Evolutionary conservation across 2,888 invertebrate genomes (phyloP).

Genomic region (Altica lythri): DNA sequence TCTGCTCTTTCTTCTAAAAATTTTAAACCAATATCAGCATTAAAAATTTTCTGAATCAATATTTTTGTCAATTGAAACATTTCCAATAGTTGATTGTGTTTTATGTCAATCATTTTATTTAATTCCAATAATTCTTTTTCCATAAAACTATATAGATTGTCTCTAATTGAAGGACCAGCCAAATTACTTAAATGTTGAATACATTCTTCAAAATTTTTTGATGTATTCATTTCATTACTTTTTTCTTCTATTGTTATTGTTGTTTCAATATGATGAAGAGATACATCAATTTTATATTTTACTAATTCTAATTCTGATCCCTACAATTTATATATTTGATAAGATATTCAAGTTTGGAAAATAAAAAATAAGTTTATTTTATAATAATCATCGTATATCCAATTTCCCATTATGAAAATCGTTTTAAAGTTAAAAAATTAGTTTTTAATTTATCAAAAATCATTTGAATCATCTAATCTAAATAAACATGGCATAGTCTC

Average conservation of each 20-base stretch:
- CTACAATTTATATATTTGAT: too few species aligned
- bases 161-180: slow-evolving; percentile 4
- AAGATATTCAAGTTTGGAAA: too few species aligned
- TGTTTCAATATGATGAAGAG: slow-evolving; percentile 7
- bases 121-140: slow-evolving; percentile 31
- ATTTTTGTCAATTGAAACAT: slow-evolving; percentile 40
- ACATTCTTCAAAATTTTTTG: neutral
- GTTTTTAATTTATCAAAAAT: too few species aligned
- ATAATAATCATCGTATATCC: too few species aligned
- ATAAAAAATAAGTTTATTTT: too few species aligned
- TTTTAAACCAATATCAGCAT: slow-evolving; percentile 34
- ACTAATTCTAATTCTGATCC: slow-evolving; percentile 18
- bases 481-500: too few species aligned
- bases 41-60: slow-evolving; percentile 36
- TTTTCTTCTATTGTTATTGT: slow-evolving; percentile 4
- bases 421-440: too few species aligned
- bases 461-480: too few species aligned
- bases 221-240: neutral
- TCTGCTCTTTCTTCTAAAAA: slow-evolving; percentile 35
- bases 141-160: slow-evolving; percentile 27
- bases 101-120: slow-evolving; percentile 33
- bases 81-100: slow-evolving; percentile 38
- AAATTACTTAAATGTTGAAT: slow-evolving; percentile 13
- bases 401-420: too few species aligned
- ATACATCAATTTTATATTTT: slow-evolving; percentile 19